These are phyloP conservation scores for Corythornis vintsioides DNA, from an alignment of 2,113 vertebrate genomes.

Conservation along the genomic window DNA sequence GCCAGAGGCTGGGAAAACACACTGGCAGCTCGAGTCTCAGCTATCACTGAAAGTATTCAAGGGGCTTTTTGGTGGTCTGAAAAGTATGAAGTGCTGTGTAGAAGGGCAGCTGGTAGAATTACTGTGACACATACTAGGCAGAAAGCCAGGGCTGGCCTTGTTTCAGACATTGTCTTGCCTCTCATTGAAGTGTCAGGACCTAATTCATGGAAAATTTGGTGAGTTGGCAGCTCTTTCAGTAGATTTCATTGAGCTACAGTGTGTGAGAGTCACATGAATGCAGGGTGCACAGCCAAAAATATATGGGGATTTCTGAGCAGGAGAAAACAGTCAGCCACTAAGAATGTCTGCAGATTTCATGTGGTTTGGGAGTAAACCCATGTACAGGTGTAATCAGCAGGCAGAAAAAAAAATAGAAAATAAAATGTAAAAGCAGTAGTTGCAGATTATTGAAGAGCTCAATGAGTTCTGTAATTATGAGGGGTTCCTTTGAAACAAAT, in stretches of 20 bases:
- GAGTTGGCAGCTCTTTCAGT: conserved; percentile 82
- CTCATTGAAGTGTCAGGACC: conserved; percentile 85
- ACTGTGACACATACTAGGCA: conserved; percentile 83
- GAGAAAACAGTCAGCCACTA: conserved; percentile 59
- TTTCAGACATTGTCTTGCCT: conserved; percentile 86
- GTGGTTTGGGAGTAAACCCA: conserved; percentile 55
- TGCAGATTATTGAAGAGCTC: not conserved
- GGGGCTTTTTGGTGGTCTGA: conserved; percentile 80
- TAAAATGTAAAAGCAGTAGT: not conserved
- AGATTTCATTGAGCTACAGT: conserved; percentile 80
- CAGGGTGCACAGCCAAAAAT: conserved; percentile 59
- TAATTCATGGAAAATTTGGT: conserved; percentile 86
- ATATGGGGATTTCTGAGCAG: conserved; percentile 63
- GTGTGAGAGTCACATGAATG: conserved; percentile 77
- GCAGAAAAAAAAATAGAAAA: not conserved
- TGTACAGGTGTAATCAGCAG: conserved; percentile 73
- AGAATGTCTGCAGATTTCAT: conserved; percentile 64
- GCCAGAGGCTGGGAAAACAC: conserved; percentile 80
- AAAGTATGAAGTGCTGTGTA: conserved; percentile 77
- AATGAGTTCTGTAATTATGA: not conserved
- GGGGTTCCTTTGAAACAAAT: conserved; percentile 47
- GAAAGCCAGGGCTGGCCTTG: conserved; percentile 79
- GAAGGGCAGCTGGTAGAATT: conserved; percentile 80
- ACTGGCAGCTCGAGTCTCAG: conserved; percentile 58
- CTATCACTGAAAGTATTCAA: conserved; percentile 72